Conservation (phyloP, 2,797 vertebrate species). For the Tapera naevia region DNA sequence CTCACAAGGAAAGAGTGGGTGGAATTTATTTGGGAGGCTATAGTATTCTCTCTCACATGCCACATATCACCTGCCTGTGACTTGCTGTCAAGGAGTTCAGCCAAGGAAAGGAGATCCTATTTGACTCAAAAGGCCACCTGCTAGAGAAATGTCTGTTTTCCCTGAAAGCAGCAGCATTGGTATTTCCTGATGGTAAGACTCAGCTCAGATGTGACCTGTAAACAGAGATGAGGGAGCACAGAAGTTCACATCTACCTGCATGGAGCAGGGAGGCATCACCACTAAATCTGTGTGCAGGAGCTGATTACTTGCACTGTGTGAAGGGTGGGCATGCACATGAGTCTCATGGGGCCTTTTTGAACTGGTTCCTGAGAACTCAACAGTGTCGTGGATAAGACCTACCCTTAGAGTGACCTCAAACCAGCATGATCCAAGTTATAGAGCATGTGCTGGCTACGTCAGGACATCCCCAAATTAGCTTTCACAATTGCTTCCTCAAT, state of each 20-base stretch:
- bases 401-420: background rate
- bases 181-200: background rate
- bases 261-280: too few relatives aligned
- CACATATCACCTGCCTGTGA: background rate
- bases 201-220: background rate
- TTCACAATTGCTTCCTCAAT: background rate
- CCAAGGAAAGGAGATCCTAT: background rate
- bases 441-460: background rate
- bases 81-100: conserved; percentile 7
- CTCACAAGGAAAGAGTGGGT: background rate
- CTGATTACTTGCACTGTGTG: accelerated
- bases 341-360: background rate
- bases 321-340: accelerated
- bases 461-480: background rate
- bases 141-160: background rate
- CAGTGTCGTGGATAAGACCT: background rate
- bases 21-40: background rate
- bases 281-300: background rate
- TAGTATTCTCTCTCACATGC: background rate
- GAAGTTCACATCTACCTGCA: background rate
- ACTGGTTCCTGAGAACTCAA: background rate
- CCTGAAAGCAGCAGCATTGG: background rate
- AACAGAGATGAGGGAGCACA: background rate
- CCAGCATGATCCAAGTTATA: background rate
- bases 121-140: conserved; percentile 2